Evolutionary conservation across 2,113 vertebrate species (phyloP).

Genomic region (Arothron firmamentum): DNA sequence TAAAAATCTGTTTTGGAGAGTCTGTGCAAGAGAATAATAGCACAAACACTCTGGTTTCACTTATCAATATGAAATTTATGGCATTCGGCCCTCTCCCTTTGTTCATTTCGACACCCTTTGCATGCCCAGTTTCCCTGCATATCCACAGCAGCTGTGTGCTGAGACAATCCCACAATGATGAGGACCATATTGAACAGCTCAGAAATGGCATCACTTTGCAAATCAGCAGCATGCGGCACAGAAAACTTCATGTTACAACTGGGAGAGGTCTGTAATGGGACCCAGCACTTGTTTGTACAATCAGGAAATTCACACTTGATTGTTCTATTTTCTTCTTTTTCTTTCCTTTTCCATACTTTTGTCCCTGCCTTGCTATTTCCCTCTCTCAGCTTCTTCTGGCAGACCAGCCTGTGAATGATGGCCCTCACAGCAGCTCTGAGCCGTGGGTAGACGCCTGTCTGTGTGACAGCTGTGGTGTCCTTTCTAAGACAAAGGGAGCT

Average conservation of each 20-base stretch:
- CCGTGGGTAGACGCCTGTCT: constrained; percentile 64
- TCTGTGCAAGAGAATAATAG: constrained; percentile 25
- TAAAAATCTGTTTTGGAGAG: constrained; percentile 17
- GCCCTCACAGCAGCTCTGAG: constrained; percentile 55
- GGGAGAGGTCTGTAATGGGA: constrained; percentile 35
- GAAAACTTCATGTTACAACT: constrained; percentile 30
- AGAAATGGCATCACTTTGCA: constrained; percentile 25
- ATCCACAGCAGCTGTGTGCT: constrained; percentile 34
- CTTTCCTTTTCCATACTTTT: constrained; percentile 3
- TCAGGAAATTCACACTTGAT: constrained; percentile 16
- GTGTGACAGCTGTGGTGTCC: constrained; percentile 63
- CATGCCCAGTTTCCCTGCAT: constrained; percentile 28
- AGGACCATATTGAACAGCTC: constrained; percentile 49
- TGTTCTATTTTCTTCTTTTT: constrained; percentile 1
- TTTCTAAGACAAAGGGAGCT: constrained; percentile 70
- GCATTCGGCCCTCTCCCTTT: constrained; percentile 37
- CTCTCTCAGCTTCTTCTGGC: constrained; percentile 34
- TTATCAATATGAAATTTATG: constrained; percentile 48
- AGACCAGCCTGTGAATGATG: constrained; percentile 61
- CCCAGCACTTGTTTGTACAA: constrained; percentile 22
- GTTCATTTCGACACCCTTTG: constrained; percentile 42
- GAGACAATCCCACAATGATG: constrained; percentile 45
- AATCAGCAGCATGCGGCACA: constrained; percentile 57
- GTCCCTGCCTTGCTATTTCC: background rate
- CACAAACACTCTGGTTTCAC: constrained; percentile 45